Evolutionary conservation across 2,888 invertebrate species (phyloP).

Genomic region (Cephus pulcher): DNA sequence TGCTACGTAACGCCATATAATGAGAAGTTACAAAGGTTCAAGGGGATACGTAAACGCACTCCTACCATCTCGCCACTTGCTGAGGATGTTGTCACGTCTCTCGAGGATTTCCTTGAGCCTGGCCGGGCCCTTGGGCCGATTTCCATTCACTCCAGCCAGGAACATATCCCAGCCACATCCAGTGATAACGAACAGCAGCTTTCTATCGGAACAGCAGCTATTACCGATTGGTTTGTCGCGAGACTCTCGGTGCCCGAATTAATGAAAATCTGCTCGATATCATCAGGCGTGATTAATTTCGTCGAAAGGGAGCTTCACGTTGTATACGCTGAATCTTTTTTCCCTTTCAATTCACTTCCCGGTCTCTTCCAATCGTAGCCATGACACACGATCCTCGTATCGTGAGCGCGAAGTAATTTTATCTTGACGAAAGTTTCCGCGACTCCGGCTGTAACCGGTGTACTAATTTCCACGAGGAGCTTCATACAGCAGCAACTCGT

Average conservation of each 20-base stretch:
- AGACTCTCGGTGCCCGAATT: neutral
- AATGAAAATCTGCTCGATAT: neutral
- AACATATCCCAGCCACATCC: conserved; percentile 36
- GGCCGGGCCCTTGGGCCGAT: conserved; percentile 66
- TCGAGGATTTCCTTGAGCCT: conserved; percentile 66
- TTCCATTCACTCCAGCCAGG: conserved; percentile 34
- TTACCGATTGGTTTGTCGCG: neutral
- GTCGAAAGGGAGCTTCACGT: neutral
- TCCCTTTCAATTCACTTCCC: neutral
- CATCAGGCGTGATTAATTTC: neutral
- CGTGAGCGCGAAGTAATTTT: neutral
- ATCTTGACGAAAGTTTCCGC: neutral
- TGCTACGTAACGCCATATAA: neutral
- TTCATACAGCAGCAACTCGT: neutral
- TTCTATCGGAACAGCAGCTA: neutral
- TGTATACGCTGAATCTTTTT: neutral
- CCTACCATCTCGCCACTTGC: conserved; percentile 70
- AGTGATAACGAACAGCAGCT: neutral
- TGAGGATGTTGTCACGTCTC: conserved; percentile 67
- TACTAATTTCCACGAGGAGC: neutral
- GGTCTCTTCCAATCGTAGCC: neutral
- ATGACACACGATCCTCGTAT: neutral
- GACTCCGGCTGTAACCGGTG: neutral
- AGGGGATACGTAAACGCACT: conserved; percentile 11
- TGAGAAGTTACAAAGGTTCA: neutral